These are phyloP conservation scores for Rhincodon typus DNA, from an alignment of 2,797 vertebrate species.

Conservation along the genomic window DNA sequence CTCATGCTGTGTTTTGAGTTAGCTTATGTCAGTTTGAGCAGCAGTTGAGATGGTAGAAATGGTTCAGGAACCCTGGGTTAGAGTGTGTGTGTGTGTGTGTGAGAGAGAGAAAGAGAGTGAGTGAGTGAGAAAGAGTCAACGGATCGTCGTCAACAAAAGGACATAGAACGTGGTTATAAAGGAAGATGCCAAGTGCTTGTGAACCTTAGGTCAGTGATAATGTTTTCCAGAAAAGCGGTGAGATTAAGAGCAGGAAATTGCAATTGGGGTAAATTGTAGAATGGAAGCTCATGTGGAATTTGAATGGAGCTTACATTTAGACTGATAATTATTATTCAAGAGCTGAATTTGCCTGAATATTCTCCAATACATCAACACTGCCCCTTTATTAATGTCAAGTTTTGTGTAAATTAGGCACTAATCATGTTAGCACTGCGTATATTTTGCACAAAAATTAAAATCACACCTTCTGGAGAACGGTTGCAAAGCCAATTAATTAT, in stretches of 20 bases:
- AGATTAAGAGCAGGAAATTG: not conserved
- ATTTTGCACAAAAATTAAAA: conserved; percentile 33
- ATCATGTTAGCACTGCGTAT: conserved; percentile 22
- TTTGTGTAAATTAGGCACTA: conserved; percentile 26
- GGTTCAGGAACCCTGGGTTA: too few relatives aligned
- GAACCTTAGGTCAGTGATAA: not conserved
- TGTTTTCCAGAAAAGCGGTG: not conserved
- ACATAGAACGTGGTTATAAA: not conserved
- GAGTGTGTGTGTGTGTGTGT: not conserved
- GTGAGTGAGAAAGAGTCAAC: not conserved
- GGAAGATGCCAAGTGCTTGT: not conserved
- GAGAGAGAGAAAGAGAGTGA: too few relatives aligned
- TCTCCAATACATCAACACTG: conserved; percentile 24
- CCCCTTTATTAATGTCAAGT: conserved; percentile 31
- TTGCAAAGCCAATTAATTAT: too few relatives aligned
- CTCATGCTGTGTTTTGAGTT: not conserved
- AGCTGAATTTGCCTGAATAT: not conserved
- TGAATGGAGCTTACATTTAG: not conserved
- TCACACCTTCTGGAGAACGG: too few relatives aligned
- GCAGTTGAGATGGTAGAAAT: not conserved
- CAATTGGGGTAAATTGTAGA: not conserved
- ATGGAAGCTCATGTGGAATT: not conserved
- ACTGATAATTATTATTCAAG: not conserved
- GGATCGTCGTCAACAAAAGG: not conserved
- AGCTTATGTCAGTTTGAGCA: not conserved